Evolutionary conservation across 2,888 invertebrate species (phyloP), one percentile per base, ranked within the genome.

Genomic region (Acrobeloides nanus): DNA sequence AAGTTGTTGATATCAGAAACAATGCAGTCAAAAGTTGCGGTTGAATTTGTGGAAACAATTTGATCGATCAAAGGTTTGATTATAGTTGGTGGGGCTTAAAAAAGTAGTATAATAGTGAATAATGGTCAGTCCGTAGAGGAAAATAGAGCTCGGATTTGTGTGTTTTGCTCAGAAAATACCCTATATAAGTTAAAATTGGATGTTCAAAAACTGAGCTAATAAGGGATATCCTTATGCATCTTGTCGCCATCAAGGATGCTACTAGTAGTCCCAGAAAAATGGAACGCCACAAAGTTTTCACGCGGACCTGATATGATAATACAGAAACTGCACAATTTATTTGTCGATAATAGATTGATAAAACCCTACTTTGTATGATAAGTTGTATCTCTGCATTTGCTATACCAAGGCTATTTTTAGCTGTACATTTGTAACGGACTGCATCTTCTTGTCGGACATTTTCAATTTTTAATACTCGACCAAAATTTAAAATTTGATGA

Each of bases 391-490:
- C 66, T 4, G 62, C 66, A 15, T 57, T 57, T 4, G 59, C 54
- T 3, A 48, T 48, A 18, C 69, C 69, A 1, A 58, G 33, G n/a
- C 60, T 47, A 38, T 70, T 70, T 27, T 48, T 48, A 2, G 66
- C 67, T 3, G 63, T 50, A 46, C 70, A 70, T 33, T 57, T 58
- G 42, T 68, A 68, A 18, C 66, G 55, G n/a, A 54, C 63, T n/a
- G 57, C 59, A 50, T 70, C 70, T 24, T 60, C 58, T 17, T 40
- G 33, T 31, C 49, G 26, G 17, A 47, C 66, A 8, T 53, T 59
- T 15, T 71, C 67, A n/a, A 70, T 71, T 33, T 62, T 54, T 37
- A 70, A 45, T 27, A 70, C 61, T 43, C 70, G 37, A 6, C 69
- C 70, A 44, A 49, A 61, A 38, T 62, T 70, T 7, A 59, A 49